Conservation (phyloP, 1,140 invertebrate species). For the Dinoponera quadriceps region DNA sequence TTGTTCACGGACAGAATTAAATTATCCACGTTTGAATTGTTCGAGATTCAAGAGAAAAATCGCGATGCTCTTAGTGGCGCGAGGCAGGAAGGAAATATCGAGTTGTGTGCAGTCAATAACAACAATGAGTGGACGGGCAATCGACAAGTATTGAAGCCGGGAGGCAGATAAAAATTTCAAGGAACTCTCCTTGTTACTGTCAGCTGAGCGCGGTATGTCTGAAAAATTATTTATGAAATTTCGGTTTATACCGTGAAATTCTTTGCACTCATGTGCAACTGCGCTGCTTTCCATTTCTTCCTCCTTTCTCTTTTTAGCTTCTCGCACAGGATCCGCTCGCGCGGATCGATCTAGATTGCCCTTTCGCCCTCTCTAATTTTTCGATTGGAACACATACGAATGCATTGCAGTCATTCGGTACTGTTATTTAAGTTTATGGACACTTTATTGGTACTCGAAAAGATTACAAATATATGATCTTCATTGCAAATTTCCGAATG, state of each 20-base stretch:
- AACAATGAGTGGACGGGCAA: neutral
- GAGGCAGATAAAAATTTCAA: slow-evolving; percentile 49
- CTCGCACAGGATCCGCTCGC: neutral
- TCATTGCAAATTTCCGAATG: too few species aligned
- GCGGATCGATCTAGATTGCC: neutral
- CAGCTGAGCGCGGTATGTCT: slow-evolving; percentile 40
- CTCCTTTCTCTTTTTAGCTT: slow-evolving; percentile 63
- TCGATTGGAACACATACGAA: neutral
- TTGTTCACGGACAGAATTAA: neutral
- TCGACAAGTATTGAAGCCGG: neutral
- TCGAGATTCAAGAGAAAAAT: neutral
- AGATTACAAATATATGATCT: too few species aligned
- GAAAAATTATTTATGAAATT: slow-evolving; percentile 78
- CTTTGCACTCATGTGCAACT: slow-evolving; percentile 1
- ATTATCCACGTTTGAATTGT: neutral
- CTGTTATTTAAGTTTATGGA: neutral
- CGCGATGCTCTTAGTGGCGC: neutral
- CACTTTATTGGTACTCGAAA: neutral
- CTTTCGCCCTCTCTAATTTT: neutral
- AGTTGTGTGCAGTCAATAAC: slow-evolving; percentile 21
- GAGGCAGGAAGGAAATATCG: neutral
- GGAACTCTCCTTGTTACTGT: slow-evolving; percentile 62
- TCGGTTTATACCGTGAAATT: slow-evolving; percentile 77
- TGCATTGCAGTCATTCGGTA: neutral
- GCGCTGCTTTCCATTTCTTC: slow-evolving; percentile 73